These are phyloP conservation scores for Virgularia gustaviana DNA, from an alignment of 92 coral and sea anemone species.

Conservation along the genomic window DNA sequence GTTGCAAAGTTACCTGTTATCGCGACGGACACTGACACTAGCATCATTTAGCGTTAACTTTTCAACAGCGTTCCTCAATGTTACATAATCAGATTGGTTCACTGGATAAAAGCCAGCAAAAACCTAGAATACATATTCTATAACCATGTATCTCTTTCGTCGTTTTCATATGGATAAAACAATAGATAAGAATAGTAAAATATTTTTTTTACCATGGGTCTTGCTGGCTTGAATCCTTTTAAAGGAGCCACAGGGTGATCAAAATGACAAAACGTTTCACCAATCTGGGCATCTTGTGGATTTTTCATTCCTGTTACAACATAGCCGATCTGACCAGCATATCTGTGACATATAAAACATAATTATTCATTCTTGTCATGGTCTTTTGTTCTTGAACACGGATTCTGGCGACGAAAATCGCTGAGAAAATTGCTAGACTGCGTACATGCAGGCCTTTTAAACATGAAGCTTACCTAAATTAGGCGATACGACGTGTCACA, in stretches of 20 bases:
- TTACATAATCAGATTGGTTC: constrained; percentile 81
- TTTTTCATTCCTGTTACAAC: constrained; percentile 86
- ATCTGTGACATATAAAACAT: too few relatives aligned
- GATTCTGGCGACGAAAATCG: neutral
- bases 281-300: constrained; percentile 86
- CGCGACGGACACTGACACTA: constrained; percentile 83
- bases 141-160: neutral
- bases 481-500: too few relatives aligned
- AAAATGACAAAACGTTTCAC: constrained; percentile 87
- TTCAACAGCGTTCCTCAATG: constrained; percentile 81
- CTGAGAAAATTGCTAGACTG: too few relatives aligned
- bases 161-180: neutral
- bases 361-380: too few relatives aligned
- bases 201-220: constrained; percentile 68
- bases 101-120: constrained; percentile 97
- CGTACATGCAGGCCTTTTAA: too few relatives aligned
- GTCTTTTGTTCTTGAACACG: neutral
- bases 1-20: constrained; percentile 64
- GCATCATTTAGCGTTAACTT: constrained; percentile 89
- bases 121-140: constrained; percentile 54
- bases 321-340: constrained; percentile 94
- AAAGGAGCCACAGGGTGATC: constrained; percentile 58
- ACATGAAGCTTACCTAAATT: too few relatives aligned
- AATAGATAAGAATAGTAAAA: neutral
- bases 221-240: constrained; percentile 82